phyloP scores from a whole-genome alignment of 35 echinoderm and acorn worm species.

The Apostichopus californicus region DNA sequence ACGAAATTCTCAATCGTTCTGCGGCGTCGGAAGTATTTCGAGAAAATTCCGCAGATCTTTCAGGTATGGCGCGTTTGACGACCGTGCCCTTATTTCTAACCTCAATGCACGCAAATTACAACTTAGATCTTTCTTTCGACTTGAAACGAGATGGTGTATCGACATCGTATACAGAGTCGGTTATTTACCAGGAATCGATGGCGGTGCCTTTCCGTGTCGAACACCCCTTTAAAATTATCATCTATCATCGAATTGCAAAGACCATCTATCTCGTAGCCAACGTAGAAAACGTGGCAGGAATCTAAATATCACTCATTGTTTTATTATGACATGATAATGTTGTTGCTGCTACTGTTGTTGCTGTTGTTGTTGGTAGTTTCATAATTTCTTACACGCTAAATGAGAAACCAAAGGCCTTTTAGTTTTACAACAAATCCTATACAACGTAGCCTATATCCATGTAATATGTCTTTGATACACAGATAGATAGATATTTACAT shows the following conservation, averaged over 20 bases:
- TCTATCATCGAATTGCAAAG: background rate
- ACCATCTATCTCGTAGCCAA: constrained; percentile 17
- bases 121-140: constrained; percentile 7
- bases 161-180: background rate
- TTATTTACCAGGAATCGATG: background rate
- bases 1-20: background rate
- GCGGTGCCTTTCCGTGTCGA: constrained; percentile 22
- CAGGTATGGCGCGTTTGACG: constrained; percentile 9
- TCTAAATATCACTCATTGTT: too few relatives aligned
- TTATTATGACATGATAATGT: too few relatives aligned
- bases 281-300: background rate
- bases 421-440: too few relatives aligned
- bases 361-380: too few relatives aligned
- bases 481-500: too few relatives aligned
- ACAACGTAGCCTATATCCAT: too few relatives aligned
- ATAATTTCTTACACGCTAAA: too few relatives aligned
- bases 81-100: background rate
- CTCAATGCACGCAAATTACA: background rate
- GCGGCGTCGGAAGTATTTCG: background rate
- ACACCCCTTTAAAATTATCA: constrained; percentile 13
- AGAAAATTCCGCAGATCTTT: background rate
- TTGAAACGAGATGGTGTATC: background rate
- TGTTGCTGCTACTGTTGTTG: too few relatives aligned
- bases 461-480: too few relatives aligned
- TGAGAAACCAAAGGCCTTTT: too few relatives aligned